phyloP scores from a whole-genome alignment of 2,888 invertebrate species.

The Suillia variegata region DNA sequence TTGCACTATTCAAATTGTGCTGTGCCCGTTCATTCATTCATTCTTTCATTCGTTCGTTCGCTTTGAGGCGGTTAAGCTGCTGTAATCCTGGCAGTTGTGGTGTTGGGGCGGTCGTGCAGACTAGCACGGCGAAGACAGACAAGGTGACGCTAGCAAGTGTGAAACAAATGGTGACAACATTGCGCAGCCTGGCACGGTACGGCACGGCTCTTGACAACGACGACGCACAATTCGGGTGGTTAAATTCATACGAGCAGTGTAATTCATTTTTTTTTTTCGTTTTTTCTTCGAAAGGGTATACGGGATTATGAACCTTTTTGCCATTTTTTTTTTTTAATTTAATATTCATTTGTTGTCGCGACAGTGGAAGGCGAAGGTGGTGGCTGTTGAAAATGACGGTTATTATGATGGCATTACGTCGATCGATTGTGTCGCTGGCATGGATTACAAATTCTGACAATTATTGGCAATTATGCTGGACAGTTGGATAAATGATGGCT shows the following conservation, averaged over 20 bases:
- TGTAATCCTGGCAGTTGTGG: not conserved
- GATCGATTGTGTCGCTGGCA: not conserved
- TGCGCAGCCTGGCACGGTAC: not conserved
- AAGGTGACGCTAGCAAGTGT: not conserved
- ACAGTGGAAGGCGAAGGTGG: too few species aligned
- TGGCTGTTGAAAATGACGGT: not conserved
- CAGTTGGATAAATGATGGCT: not conserved
- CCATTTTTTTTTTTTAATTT: too few species aligned
- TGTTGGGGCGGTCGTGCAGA: not conserved
- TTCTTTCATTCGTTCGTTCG: too few species aligned
- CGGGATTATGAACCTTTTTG: too few species aligned
- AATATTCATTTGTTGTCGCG: too few species aligned
- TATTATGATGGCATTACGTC: not conserved
- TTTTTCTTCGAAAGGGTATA: too few species aligned
- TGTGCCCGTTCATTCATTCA: conserved; percentile 1
- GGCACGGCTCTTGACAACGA: too few species aligned
- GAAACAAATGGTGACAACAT: not conserved
- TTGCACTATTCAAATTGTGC: conserved; percentile 37
- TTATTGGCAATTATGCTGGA: conserved; percentile 28
- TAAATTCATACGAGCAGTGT: too few species aligned
- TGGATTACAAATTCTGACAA: conserved; percentile 28
- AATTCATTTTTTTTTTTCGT: too few species aligned
- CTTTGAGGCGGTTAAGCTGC: not conserved
- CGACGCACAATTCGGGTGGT: too few species aligned
- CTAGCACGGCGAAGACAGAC: not conserved